Percentiles rank a stretch among this genome's conserved stretches.
Evolutionary conservation across 92 coral and sea anemone genomes (phyloP).

Genomic region (Heteractis magnifica): DNA sequence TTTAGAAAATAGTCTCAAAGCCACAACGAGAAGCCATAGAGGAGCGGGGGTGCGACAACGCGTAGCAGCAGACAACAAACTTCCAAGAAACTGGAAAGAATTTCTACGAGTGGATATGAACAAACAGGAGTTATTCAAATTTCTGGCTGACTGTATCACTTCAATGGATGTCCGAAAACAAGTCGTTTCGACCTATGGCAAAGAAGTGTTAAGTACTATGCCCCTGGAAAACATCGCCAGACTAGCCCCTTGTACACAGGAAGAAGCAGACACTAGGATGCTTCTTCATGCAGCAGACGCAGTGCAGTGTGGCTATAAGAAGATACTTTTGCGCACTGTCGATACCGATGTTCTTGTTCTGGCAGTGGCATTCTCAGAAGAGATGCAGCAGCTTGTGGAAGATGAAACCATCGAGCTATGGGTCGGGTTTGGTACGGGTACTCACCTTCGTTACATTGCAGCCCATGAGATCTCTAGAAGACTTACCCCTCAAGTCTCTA

Average conservation of each 20-base stretch:
- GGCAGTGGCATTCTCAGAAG: background rate
- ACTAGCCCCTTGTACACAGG: constrained; percentile 40
- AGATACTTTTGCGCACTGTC: constrained; percentile 36
- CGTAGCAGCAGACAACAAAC: too few species aligned
- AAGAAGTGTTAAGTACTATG: constrained; percentile 24
- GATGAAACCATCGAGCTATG: constrained; percentile 15
- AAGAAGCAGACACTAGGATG: constrained; percentile 58
- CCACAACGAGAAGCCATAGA: too few species aligned
- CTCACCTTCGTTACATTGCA: constrained; percentile 32
- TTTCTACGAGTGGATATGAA: constrained; percentile 47
- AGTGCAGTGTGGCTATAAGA: constrained; percentile 35
- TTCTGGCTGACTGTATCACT: constrained; percentile 41
- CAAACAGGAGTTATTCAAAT: constrained; percentile 53
- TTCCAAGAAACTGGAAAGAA: constrained; percentile 61
- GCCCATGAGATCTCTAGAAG: constrained; percentile 4
- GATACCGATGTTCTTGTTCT: constrained; percentile 46
- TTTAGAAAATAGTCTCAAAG: too few species aligned
- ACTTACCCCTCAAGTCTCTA: background rate
- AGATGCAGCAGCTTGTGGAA: constrained; percentile 18
- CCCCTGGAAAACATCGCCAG: constrained; percentile 11
- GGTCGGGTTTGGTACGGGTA: constrained; percentile 45
- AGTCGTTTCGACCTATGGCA: constrained; percentile 42
- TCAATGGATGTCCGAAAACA: constrained; percentile 33
- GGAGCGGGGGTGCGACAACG: too few species aligned
- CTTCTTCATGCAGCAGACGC: constrained; percentile 43